These are phyloP conservation scores for Pseudorasbora parva DNA, from an alignment of 2,113 vertebrate species.

Conservation along the genomic window DNA sequence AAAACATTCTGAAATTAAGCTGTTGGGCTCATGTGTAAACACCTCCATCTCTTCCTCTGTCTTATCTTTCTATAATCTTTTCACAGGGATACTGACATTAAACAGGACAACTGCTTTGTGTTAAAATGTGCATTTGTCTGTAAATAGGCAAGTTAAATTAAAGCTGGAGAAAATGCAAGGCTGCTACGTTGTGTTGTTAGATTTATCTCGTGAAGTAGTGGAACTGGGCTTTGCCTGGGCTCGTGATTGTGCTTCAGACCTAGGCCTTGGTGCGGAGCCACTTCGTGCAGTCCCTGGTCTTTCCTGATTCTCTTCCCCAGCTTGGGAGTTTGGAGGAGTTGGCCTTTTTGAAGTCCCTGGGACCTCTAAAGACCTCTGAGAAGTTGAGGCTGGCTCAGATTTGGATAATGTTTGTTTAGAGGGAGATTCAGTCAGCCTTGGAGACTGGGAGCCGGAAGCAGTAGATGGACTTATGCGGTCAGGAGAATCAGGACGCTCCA, in stretches of 20 bases:
- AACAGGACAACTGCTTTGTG: background rate
- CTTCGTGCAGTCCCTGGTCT: constrained; percentile 57
- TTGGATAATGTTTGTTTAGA: constrained; percentile 51
- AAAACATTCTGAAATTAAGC: constrained; percentile 59
- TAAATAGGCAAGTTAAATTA: constrained; percentile 67
- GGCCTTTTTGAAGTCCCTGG: constrained; percentile 61
- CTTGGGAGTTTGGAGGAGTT: constrained; percentile 55
- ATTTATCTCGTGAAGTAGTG: constrained; percentile 72
- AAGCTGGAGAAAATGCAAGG: constrained; percentile 45
- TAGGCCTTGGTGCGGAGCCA: constrained; percentile 52
- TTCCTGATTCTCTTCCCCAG: constrained; percentile 53
- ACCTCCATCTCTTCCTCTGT: background rate
- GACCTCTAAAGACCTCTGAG: constrained; percentile 45
- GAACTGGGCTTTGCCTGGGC: constrained; percentile 49
- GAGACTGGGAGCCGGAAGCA: constrained; percentile 47
- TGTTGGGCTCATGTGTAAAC: constrained; percentile 31
- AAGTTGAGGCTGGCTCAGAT: constrained; percentile 48
- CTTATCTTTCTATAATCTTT: constrained; percentile 24
- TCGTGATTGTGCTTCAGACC: constrained; percentile 68
- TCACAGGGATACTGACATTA: constrained; percentile 40
- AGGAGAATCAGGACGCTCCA: constrained; percentile 13
- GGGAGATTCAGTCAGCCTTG: constrained; percentile 16
- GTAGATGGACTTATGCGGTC: background rate
- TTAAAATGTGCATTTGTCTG: constrained; percentile 13
- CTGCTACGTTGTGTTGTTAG: constrained; percentile 84